Conservation (phyloP, 2,888 invertebrate species). For the Drosophila subsilvestris region DNA sequence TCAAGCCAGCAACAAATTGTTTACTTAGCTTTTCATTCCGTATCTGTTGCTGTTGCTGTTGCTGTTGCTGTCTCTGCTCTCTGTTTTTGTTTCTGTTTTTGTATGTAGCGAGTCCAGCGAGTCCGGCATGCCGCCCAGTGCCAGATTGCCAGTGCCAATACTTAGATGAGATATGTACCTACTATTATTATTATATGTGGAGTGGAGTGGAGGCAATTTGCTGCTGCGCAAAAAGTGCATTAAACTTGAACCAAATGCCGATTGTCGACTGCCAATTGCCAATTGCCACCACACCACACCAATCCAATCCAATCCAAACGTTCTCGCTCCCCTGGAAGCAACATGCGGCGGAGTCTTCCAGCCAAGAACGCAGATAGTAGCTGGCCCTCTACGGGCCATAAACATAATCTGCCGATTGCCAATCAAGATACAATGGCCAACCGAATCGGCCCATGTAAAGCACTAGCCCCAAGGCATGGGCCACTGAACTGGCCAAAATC, state of each 20-base stretch:
- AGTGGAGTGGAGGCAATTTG: slow-evolving; percentile 16
- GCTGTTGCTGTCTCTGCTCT: background rate
- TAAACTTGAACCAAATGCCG: slow-evolving; percentile 70
- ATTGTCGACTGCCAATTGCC: slow-evolving; percentile 5
- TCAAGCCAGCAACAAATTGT: slow-evolving; percentile 65
- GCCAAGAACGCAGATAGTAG: background rate
- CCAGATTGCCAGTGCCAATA: slow-evolving; percentile 30
- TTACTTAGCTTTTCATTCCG: slow-evolving; percentile 46
- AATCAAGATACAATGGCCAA: background rate
- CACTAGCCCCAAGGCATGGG: too few relatives aligned
- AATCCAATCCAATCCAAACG: too few relatives aligned
- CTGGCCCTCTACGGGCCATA: background rate
- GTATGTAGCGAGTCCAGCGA: slow-evolving; percentile 4
- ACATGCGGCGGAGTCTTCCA: too few relatives aligned
- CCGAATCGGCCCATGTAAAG: too few relatives aligned
- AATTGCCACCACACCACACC: background rate
- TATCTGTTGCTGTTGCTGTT: slow-evolving; percentile 23
- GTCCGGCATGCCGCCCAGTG: slow-evolving; percentile 62
- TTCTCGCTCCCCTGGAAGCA: background rate
- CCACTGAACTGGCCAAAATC: too few relatives aligned
- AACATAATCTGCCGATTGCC: background rate
- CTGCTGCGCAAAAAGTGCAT: slow-evolving; percentile 66
- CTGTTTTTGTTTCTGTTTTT: background rate
- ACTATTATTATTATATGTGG: background rate
- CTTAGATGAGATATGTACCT: slow-evolving; percentile 32